Conservation (phyloP, 2,797 vertebrate species). For the Eulemur coronatus region DNA sequence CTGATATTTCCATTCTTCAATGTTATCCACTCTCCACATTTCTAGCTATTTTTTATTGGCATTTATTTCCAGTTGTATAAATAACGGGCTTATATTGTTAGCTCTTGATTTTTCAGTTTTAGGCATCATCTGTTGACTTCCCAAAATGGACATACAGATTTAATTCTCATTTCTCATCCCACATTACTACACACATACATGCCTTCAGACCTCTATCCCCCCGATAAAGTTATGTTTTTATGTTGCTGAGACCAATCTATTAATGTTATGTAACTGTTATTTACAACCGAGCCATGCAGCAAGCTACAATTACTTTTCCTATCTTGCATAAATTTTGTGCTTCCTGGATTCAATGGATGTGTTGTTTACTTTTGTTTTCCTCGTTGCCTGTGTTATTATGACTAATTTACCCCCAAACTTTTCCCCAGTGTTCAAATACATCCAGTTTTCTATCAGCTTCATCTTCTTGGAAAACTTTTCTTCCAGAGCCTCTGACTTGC, state of each 20-base stretch:
- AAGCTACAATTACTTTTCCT: slow-evolving; percentile 34
- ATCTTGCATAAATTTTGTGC: slow-evolving; percentile 39
- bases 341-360: neutral
- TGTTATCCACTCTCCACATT: neutral
- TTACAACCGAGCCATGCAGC: neutral
- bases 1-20: neutral
- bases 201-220: neutral
- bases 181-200: neutral
- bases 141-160: neutral
- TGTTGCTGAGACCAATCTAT: neutral
- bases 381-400: slow-evolving; percentile 67
- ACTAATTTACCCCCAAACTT: slow-evolving; percentile 64
- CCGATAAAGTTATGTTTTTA: neutral
- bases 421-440: slow-evolving; percentile 61
- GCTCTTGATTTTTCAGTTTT: neutral
- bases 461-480: slow-evolving; percentile 50
- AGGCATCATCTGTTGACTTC: neutral
- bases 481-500: slow-evolving; percentile 22
- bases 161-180: neutral
- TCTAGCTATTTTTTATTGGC: neutral
- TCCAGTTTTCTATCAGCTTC: slow-evolving; percentile 71
- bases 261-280: neutral
- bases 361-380: slow-evolving; percentile 73
- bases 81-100: neutral
- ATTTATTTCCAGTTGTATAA: neutral